phyloP scores from a whole-genome alignment of 2,113 vertebrate species.

The Mus spicilegus region DNA sequence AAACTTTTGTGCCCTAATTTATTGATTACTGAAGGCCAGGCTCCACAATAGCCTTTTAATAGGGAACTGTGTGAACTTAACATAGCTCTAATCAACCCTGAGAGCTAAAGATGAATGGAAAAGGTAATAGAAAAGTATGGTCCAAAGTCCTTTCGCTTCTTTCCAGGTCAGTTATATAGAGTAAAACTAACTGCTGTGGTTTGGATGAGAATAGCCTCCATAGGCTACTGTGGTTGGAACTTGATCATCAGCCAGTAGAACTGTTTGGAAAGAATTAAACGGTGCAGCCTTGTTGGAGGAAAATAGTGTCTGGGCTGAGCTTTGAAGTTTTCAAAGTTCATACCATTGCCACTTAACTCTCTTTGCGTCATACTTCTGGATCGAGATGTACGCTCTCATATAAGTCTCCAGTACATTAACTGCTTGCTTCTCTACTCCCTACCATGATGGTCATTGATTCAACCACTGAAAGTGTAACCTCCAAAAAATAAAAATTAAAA shows the following conservation, averaged over 20 bases:
- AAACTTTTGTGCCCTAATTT: not conserved
- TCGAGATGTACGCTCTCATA: not conserved
- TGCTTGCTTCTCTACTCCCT: not conserved
- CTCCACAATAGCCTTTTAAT: constrained; percentile 58
- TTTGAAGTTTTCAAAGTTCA: not conserved
- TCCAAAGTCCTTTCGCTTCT: not conserved
- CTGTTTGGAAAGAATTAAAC: not conserved
- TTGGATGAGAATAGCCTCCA: not conserved
- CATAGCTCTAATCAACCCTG: constrained; percentile 40
- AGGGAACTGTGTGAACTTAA: constrained; percentile 55
- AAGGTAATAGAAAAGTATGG: not conserved
- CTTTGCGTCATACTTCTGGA: not conserved
- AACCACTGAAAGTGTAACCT: not conserved
- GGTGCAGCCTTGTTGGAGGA: too few species aligned
- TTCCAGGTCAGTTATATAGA: not conserved
- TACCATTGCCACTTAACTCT: not conserved
- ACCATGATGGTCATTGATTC: not conserved
- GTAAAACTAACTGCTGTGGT: not conserved
- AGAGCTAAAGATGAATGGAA: not conserved
- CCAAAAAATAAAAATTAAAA: not conserved
- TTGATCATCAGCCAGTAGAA: not conserved
- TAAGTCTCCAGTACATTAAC: not conserved
- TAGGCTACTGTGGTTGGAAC: not conserved
- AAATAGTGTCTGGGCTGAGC: not conserved
- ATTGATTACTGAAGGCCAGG: constrained; percentile 51